Conservation (phyloP, 2,113 vertebrate genomes). For the Hippocampus abdominalis region DNA sequence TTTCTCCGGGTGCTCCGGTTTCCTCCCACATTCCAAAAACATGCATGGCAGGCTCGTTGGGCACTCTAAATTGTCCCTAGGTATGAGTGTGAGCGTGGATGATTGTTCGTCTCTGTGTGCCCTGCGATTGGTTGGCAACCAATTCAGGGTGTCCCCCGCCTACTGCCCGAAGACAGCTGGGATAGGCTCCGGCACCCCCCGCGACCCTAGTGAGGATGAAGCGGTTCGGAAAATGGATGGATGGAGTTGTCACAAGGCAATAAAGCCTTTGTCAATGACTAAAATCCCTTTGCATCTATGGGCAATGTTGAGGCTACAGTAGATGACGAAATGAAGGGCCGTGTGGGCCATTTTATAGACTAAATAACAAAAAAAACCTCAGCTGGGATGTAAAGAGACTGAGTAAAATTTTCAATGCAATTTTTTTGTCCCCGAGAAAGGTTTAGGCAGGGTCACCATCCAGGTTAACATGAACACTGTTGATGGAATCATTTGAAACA, state of each 20-base stretch:
- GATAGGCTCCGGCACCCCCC: too few relatives aligned
- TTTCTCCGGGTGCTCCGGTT: too few relatives aligned
- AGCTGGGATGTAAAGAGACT: neutral
- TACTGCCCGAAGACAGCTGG: too few relatives aligned
- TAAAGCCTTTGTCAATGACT: neutral
- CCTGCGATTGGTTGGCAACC: too few relatives aligned
- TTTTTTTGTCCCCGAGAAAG: neutral
- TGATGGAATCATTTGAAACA: neutral
- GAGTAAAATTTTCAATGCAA: neutral
- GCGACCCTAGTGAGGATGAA: too few relatives aligned
- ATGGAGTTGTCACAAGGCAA: neutral
- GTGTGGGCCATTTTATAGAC: neutral
- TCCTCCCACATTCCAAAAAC: too few relatives aligned
- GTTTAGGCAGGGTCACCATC: neutral
- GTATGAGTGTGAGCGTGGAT: too few relatives aligned
- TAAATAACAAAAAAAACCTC: neutral
- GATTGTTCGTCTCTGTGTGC: too few relatives aligned
- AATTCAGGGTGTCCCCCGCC: too few relatives aligned
- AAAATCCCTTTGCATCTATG: neutral
- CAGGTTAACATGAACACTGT: neutral
- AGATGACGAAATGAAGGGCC: neutral
- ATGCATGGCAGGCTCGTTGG: too few relatives aligned
- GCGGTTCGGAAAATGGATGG: too few relatives aligned
- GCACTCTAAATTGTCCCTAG: too few relatives aligned
- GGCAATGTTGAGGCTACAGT: neutral